A percentile compares a stretch with the other conserved stretches of the same genome.
These are phyloP conservation scores for Lasioglossum pauxillum DNA, from an alignment of 2,888 invertebrate species.

Conservation along the genomic window DNA sequence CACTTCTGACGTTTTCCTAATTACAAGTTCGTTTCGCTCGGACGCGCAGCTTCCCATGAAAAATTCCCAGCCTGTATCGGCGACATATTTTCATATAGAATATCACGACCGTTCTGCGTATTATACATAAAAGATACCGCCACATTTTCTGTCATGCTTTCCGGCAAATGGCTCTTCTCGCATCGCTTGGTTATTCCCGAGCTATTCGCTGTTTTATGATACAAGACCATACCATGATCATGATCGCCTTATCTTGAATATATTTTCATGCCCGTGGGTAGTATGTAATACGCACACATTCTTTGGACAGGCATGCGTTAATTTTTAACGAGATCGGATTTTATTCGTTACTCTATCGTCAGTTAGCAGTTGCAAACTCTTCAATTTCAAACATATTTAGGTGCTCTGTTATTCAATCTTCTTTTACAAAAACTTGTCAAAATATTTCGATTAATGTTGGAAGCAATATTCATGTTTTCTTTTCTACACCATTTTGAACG, in stretches of 20 bases:
- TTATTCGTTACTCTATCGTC: neutral
- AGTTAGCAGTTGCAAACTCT: neutral
- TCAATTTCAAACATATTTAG: neutral
- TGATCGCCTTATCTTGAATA: neutral
- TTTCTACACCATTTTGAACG: neutral
- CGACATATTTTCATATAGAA: constrained; percentile 9
- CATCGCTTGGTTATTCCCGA: constrained; percentile 3
- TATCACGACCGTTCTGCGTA: neutral
- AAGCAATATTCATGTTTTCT: neutral
- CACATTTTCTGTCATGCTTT: neutral
- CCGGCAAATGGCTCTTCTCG: neutral
- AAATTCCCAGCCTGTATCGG: neutral
- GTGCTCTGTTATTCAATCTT: neutral
- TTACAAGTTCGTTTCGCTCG: neutral
- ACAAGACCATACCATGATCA: neutral
- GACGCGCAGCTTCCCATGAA: neutral
- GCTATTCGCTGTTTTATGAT: constrained; percentile 1
- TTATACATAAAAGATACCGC: neutral
- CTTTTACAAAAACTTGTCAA: neutral
- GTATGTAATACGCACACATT: neutral
- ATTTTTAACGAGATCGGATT: neutral
- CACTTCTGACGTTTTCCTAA: neutral
- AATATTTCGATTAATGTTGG: neutral
- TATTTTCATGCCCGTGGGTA: neutral
- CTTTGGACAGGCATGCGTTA: neutral